A percentile compares a stretch with the other conserved stretches of the same genome.
These are phyloP conservation scores for Siniperca undulata DNA, from an alignment of 2,797 vertebrate genomes.

Conservation along the genomic window DNA sequence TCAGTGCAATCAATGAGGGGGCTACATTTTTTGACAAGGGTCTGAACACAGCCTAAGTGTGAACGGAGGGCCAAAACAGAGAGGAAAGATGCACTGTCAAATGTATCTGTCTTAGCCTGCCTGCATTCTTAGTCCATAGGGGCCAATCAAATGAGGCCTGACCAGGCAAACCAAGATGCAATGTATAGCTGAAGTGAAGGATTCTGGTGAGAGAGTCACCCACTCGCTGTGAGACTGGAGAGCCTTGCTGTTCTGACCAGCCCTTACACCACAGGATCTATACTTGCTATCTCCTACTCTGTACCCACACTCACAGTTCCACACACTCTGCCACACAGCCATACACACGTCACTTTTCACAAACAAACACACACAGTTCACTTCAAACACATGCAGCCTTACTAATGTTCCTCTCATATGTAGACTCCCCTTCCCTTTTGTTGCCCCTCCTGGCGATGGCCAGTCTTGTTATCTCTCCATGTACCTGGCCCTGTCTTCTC, in stretches of 20 bases:
- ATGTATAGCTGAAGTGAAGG: conserved; percentile 19
- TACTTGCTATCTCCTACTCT: conserved; percentile 3
- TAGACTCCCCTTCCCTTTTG: conserved; percentile 23
- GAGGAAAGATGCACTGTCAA: background rate
- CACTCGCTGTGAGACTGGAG: conserved; percentile 17
- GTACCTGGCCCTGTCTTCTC: conserved; percentile 40
- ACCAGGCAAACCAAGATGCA: conserved; percentile 14
- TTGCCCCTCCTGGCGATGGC: conserved; percentile 49
- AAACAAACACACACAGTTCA: conserved; percentile 33
- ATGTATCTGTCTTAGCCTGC: background rate
- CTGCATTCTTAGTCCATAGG: background rate
- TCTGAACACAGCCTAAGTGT: background rate
- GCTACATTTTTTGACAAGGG: no score
- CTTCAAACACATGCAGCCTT: conserved; percentile 54
- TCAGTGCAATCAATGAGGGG: background rate
- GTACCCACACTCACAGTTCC: background rate
- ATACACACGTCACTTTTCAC: conserved; percentile 14
- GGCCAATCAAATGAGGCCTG: background rate
- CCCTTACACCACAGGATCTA: conserved; percentile 14
- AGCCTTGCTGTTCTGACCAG: conserved; percentile 33
- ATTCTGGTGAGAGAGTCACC: conserved; percentile 7
- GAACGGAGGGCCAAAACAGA: background rate
- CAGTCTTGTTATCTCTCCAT: conserved; percentile 65
- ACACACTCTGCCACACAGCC: conserved; percentile 15
- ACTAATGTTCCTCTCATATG: conserved; percentile 58